Conservation (phyloP, 2,113 vertebrate genomes). For the Planiliza haematocheilus region DNA sequence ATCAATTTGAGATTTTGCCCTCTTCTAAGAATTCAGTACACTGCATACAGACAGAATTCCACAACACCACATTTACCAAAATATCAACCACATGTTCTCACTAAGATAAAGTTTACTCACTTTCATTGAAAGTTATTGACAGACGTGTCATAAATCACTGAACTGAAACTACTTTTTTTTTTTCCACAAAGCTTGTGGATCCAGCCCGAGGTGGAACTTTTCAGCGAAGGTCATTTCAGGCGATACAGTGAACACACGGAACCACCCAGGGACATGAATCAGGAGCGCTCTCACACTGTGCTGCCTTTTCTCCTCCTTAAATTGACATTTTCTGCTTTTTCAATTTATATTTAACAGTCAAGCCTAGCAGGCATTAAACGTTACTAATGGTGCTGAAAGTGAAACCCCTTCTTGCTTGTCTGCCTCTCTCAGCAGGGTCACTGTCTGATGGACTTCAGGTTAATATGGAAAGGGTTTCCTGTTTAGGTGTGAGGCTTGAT, state of each 20-base stretch:
- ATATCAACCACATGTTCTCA: too few species aligned
- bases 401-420: fast-evolving
- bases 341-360: neutral
- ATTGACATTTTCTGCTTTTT: neutral
- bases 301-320: neutral
- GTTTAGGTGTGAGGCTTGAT: neutral
- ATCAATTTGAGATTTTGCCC: too few species aligned
- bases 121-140: too few species aligned
- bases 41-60: too few species aligned
- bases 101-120: neutral
- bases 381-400: neutral
- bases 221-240: constrained; percentile 2
- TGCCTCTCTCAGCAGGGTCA: fast-evolving
- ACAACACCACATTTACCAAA: too few species aligned
- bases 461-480: fast-evolving
- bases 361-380: neutral
- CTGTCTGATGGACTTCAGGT: neutral
- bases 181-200: neutral
- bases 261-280: neutral
- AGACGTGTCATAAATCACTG: neutral
- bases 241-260: neutral
- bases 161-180: neutral
- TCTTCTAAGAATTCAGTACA: too few species aligned
- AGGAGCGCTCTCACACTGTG: too few species aligned
- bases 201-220: constrained; percentile 13